Evolutionary conservation across 35 echinoderm and acorn worm species (phyloP), one percentile per base, ranked within the genome.

Genomic region (Heliocidaris erythrogramma): DNA sequence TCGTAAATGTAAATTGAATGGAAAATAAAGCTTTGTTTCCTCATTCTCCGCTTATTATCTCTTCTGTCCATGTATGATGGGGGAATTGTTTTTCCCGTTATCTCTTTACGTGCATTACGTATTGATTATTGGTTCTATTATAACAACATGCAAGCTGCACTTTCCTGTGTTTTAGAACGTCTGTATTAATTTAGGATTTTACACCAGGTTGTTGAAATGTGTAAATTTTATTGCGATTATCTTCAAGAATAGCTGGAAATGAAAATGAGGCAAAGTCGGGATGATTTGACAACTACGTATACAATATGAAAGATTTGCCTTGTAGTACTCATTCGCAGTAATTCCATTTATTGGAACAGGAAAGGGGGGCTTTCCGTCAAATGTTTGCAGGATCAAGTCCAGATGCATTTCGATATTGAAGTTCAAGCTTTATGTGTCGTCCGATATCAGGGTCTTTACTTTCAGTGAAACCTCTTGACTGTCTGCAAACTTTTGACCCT

Each of bases 401-500:
- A 78, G 65, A 78, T 78, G 65, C 27, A 78, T 78, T 78, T 78
- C 27, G 65, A 78, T 78, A 78, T 78, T 78, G 65, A 78, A n/a
- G 17, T 78, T 78, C 65, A 78, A 78, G 18, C 27, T 78, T 78
- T 78, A 78, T 78, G 65, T 78, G 65, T 78, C 65, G 65, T 78
- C 65, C 65, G 65, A 78, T 78, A 78, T 24, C 2, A 4, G 60
- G 65, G 65, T 78, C 65, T 78, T 78, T 78, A 78, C 65, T 78
- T 78, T 78, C 65, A 78, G 18, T 7, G 18, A 21, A 78, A n/a
- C 18, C 65, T 78, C 21, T 24, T 78, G 65, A 78, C 65, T 78
- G 65, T 78, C 65, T 78, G 65, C 65, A 78, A 78, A 78, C 65
- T 78, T 78, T 78, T 78, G 65, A 78, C 65, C 65, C 65, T 78